Evolutionary conservation across 2,113 vertebrate species (phyloP).

Genomic region (Gadus chalcogrammus): DNA sequence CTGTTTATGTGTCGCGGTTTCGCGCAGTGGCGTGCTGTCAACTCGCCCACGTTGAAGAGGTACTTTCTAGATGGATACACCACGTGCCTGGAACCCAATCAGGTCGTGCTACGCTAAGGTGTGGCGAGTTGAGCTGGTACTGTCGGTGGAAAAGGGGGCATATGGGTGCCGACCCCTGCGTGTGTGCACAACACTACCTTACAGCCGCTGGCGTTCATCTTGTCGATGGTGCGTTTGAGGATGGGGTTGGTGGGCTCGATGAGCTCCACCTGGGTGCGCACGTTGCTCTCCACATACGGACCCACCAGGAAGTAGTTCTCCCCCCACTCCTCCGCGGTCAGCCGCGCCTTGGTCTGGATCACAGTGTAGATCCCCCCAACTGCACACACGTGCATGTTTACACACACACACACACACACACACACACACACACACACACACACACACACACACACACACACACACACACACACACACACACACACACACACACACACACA

Average conservation of each 20-base stretch:
- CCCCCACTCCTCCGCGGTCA: slow-evolving; percentile 88
- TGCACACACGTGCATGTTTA: slow-evolving; percentile 38
- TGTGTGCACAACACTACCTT: slow-evolving; percentile 70
- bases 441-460: background rate
- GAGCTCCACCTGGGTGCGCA: slow-evolving; percentile 90
- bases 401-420: slow-evolving; percentile 1
- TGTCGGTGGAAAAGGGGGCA: background rate
- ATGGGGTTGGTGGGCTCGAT: slow-evolving; percentile 81
- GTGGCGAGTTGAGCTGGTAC: too few relatives aligned
- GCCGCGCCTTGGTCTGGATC: slow-evolving; percentile 90
- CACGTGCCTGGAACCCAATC: background rate
- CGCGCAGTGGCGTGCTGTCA: too few relatives aligned
- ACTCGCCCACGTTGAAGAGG: too few relatives aligned
- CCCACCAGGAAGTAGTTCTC: slow-evolving; percentile 94
- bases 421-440: slow-evolving; percentile 4
- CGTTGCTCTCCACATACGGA: slow-evolving; percentile 86
- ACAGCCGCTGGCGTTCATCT: slow-evolving; percentile 90
- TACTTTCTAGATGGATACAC: too few relatives aligned
- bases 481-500: slow-evolving; percentile 4
- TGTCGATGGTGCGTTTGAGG: slow-evolving; percentile 83
- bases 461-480: slow-evolving; percentile 5
- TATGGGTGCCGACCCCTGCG: background rate
- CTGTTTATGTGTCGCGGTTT: too few relatives aligned
- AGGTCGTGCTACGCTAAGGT: background rate
- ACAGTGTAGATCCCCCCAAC: slow-evolving; percentile 94